These are phyloP conservation scores for Liopterus haemorrhoidalis DNA, from an alignment of 2,888 invertebrate species.

Conservation along the genomic window DNA sequence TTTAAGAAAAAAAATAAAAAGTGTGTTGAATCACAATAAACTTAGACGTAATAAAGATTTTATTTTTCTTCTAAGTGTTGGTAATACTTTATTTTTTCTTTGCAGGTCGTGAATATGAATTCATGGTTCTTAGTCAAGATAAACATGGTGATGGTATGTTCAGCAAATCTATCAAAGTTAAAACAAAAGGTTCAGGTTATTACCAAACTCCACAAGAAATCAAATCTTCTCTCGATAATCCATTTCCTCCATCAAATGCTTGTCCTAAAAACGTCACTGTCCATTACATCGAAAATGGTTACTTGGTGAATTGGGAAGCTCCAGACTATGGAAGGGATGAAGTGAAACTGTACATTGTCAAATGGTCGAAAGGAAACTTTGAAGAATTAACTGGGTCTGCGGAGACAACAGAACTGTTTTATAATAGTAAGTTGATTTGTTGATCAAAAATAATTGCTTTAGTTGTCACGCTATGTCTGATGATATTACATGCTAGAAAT, in stretches of 20 bases:
- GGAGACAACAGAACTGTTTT: constrained; percentile 55
- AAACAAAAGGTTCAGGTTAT: constrained; percentile 53
- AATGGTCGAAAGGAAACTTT: constrained; percentile 61
- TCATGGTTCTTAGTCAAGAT: constrained; percentile 86
- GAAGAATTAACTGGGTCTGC: constrained; percentile 60
- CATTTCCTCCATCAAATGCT: constrained; percentile 44
- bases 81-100: constrained; percentile 6
- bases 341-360: constrained; percentile 59
- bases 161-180: constrained; percentile 72
- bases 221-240: constrained; percentile 20
- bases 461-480: no score
- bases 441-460: not conserved
- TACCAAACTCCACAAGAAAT: constrained; percentile 17
- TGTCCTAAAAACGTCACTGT: constrained; percentile 66
- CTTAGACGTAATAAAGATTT: no score
- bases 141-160: constrained; percentile 83
- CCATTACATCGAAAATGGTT: constrained; percentile 65
- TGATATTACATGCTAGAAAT: no score
- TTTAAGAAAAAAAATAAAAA: no score
- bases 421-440: constrained; percentile 11
- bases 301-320: constrained; percentile 68
- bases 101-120: constrained; percentile 69
- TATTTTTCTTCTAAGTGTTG: not conserved
- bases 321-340: constrained; percentile 55
- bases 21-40: no score